phyloP scores from a whole-genome alignment of 2,888 invertebrate species.

The Drosophila pseudotakahashii region DNA sequence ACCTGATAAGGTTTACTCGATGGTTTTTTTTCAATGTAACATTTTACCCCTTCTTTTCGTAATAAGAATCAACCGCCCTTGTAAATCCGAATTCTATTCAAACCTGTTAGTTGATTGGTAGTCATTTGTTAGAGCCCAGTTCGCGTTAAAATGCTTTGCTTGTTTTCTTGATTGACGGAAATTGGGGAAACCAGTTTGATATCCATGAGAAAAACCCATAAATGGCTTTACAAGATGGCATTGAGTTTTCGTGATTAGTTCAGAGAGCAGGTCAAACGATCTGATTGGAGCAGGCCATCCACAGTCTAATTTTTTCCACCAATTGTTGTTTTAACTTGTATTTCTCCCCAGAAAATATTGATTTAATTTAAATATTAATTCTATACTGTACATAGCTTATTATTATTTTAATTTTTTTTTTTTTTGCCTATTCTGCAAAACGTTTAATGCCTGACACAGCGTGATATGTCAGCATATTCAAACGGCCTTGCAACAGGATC shows the following conservation, averaged over 20 bases:
- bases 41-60: neutral
- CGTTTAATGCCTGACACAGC: neutral
- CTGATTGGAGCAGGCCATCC: no score
- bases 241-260: constrained; percentile 27
- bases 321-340: no score
- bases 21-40: no score
- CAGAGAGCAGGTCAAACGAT: neutral
- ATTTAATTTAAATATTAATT: no score
- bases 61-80: constrained; percentile 26
- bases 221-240: constrained; percentile 29
- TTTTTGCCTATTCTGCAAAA: neutral
- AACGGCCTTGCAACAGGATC: neutral
- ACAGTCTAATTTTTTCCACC: no score
- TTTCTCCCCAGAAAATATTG: no score
- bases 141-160: constrained; percentile 43
- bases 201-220: constrained; percentile 26
- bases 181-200: constrained; percentile 28
- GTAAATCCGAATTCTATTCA: constrained; percentile 29
- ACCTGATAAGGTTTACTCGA: neutral
- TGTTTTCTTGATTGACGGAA: constrained; percentile 37
- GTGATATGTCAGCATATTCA: neutral
- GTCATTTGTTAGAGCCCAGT: constrained; percentile 36
- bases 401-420: no score
- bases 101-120: constrained; percentile 33
- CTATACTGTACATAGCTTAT: no score